Conservation (phyloP, 2,113 vertebrate genomes). For the Ceratotherium simum region DNA sequence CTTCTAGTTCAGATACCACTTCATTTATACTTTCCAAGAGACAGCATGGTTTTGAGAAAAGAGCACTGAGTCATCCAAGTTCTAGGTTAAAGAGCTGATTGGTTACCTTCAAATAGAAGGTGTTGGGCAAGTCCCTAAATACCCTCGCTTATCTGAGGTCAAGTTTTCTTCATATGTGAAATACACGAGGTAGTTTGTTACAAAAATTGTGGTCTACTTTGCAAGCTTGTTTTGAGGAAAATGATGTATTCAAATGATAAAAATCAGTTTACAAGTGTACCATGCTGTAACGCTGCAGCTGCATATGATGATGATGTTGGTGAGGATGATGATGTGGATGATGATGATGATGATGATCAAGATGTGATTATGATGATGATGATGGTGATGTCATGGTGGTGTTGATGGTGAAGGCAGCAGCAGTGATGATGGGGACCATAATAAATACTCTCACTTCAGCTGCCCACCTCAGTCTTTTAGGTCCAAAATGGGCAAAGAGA, state of each 20-base stretch:
- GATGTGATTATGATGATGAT: too few species aligned
- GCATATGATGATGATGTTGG: too few species aligned
- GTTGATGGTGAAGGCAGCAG: background rate
- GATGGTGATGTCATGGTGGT: background rate
- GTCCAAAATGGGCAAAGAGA: background rate
- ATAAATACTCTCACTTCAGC: background rate
- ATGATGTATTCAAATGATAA: background rate
- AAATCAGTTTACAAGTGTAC: background rate
- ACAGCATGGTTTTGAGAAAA: background rate
- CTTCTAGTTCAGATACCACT: background rate
- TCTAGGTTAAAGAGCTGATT: background rate
- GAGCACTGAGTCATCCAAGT: background rate
- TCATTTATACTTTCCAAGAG: background rate
- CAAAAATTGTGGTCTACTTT: background rate
- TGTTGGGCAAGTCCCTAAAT: too few species aligned
- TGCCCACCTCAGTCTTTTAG: background rate
- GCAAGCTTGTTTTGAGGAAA: background rate
- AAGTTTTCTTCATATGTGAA: background rate
- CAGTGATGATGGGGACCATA: background rate
- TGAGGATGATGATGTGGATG: background rate
- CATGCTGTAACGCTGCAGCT: fast-evolving
- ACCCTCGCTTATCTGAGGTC: background rate
- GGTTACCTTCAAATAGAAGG: background rate
- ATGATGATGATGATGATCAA: background rate
- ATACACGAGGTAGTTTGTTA: background rate